A percentile compares a stretch with the other conserved stretches of the same genome.
These are phyloP conservation scores for Circaetus gallicus DNA, from an alignment of 2,113 vertebrate genomes.

Conservation along the genomic window DNA sequence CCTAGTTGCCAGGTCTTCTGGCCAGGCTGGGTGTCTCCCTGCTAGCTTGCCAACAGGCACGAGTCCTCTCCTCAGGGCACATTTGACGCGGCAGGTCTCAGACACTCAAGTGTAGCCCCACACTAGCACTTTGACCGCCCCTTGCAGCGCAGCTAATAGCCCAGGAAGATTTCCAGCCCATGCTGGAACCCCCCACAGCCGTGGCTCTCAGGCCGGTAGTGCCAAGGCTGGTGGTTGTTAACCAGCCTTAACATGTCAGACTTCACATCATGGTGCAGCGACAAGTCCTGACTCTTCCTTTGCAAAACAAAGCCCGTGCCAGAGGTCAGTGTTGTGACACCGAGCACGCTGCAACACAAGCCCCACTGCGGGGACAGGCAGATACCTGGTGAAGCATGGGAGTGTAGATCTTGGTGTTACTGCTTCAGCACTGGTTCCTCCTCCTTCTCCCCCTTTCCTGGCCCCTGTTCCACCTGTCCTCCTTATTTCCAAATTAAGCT, in stretches of 20 bases:
- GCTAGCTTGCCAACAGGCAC: neutral
- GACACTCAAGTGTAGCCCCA: neutral
- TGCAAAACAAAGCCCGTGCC: neutral
- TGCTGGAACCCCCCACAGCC: neutral
- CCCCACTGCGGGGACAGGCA: fast-evolving
- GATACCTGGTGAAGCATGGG: neutral
- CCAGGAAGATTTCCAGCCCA: neutral
- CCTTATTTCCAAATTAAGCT: neutral
- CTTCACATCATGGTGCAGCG: too few relatives aligned
- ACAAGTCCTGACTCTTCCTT: neutral
- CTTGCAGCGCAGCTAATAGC: neutral
- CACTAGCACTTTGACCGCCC: neutral
- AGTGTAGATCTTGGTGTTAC: neutral
- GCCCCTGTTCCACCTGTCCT: neutral
- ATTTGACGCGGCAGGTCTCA: neutral
- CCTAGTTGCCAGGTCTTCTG: neutral
- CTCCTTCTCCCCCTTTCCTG: neutral
- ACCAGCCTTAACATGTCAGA: neutral
- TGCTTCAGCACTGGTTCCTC: neutral
- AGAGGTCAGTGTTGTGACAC: neutral
- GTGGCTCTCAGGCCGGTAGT: too few relatives aligned
- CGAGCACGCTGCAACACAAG: fast-evolving
- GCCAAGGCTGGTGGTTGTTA: neutral
- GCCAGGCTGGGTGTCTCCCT: neutral
- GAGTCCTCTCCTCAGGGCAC: neutral